These are phyloP conservation scores for Bombus vancouverensis DNA, from an alignment of 1,140 invertebrate species.

Conservation along the genomic window DNA sequence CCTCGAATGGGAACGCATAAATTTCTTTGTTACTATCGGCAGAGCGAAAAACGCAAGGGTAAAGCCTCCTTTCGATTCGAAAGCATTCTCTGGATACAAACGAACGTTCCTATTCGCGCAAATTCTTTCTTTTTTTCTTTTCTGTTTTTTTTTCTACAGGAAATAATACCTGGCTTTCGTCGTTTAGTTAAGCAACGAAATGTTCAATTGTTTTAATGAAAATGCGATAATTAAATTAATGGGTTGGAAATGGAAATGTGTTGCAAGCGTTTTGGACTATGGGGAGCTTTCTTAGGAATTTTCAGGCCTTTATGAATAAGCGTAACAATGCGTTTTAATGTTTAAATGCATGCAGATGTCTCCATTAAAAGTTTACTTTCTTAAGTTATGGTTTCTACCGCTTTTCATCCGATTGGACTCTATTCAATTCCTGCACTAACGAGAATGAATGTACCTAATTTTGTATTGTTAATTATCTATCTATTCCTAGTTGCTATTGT, in stretches of 20 bases:
- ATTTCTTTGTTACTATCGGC: conserved; percentile 11
- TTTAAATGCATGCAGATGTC: not conserved
- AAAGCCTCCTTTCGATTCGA: not conserved
- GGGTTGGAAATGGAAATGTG: not conserved
- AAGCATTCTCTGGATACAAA: not conserved
- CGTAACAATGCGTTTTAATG: not conserved
- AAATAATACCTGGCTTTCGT: not conserved
- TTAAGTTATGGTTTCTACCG: too few species aligned
- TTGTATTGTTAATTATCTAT: not conserved
- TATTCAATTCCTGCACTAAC: too few species aligned
- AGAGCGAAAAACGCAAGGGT: not conserved
- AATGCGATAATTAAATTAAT: not conserved
- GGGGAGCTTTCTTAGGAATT: not conserved
- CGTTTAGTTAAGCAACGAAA: not conserved
- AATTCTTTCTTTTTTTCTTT: not conserved
- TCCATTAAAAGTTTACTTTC: not conserved
- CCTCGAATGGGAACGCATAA: conserved; percentile 8
- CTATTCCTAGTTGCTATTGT: not conserved
- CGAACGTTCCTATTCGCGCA: not conserved
- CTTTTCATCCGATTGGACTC: too few species aligned
- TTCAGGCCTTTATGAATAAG: not conserved
- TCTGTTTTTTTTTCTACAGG: not conserved
- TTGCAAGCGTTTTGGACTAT: not conserved
- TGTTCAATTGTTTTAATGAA: not conserved
- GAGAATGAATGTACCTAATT: not conserved